Evolutionary conservation across 2,888 invertebrate species (phyloP), one percentile per base, ranked within the genome.

Genomic region (Microdon myrmicae): DNA sequence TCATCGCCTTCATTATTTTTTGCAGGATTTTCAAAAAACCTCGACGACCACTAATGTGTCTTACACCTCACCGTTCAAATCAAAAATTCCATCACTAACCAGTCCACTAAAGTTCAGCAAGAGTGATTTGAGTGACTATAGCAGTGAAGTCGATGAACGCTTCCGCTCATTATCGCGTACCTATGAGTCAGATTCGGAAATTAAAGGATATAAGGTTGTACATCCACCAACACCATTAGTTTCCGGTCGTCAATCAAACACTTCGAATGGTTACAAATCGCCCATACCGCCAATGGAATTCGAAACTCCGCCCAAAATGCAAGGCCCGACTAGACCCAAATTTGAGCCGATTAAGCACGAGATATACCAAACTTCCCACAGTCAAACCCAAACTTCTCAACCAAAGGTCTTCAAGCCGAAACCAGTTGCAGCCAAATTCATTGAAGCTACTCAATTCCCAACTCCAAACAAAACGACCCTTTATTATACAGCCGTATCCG

Each of bases 121-220:
- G 54, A 60, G 69, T 0, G 77, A 79, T 20, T 89, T 88, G 74
- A 88, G 87, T 72, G 89, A 89, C 73, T 88, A 88, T 72, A 87
- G 88, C 78, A 89, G 88, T 71, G 88, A 89, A 72, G 85, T 87
- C 66, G 88, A 87, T 58, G 83, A 84, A 48, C 82, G 84, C 68
- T 86, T 87, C 71, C 83, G 84, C 48, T 82, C 86, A 2, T 79
- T 85, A 6, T 87, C 88, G 84, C 82, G 83, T 26, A 82, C 85
- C 16, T 78, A 75, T 43, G 83, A 83, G 55, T 79, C 82, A 8
- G 83, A 83, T 64, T 77, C 81, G 2, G 85, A 85, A 39, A 81
- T 82, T 31, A 80, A 80, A 55, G 77, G 81, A 20, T 87, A 84
- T 72, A 84, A 84, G 71, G 83, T 86, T 9, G 85, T 86, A 3